Percentiles rank a stretch among this genome's conserved stretches.
phyloP scores from a whole-genome alignment of 2,888 invertebrate genomes.

The Brenthis ino region DNA sequence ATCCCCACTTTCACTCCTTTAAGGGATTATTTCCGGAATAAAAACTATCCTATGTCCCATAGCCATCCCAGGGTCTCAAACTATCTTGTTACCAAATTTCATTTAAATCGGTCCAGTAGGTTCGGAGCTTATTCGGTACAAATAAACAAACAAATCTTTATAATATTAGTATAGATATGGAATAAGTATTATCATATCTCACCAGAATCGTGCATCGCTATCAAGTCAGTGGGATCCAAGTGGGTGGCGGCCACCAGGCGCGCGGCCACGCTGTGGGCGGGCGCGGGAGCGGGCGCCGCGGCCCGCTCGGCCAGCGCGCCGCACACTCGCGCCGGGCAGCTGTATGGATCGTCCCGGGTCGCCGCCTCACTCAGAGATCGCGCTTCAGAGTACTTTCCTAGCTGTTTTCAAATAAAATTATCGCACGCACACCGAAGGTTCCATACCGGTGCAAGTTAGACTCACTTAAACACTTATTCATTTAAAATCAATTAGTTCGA shows the following conservation, averaged over 20 bases:
- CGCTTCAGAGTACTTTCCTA: constrained; percentile 71
- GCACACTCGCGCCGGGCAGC: constrained; percentile 68
- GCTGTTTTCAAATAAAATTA: constrained; percentile 47
- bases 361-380: constrained; percentile 64
- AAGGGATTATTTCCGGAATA: no score
- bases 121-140: no score
- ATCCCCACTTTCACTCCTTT: no score
- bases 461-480: no score
- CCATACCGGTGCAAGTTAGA: no score
- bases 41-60: no score
- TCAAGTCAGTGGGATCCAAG: constrained; percentile 69
- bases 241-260: constrained; percentile 67
- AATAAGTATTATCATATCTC: constrained; percentile 5
- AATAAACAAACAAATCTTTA: no score
- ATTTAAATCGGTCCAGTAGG: no score
- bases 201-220: constrained; percentile 70
- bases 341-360: constrained; percentile 72
- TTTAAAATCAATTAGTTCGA: neutral
- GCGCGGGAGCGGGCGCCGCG: constrained; percentile 38
- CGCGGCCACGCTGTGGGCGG: constrained; percentile 47
- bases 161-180: no score
- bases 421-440: no score
- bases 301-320: constrained; percentile 53
- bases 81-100: no score
- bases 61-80: no score